Evolutionary conservation across 2,113 vertebrate genomes (phyloP).

Genomic region (Neolamprologus hecqui): DNA sequence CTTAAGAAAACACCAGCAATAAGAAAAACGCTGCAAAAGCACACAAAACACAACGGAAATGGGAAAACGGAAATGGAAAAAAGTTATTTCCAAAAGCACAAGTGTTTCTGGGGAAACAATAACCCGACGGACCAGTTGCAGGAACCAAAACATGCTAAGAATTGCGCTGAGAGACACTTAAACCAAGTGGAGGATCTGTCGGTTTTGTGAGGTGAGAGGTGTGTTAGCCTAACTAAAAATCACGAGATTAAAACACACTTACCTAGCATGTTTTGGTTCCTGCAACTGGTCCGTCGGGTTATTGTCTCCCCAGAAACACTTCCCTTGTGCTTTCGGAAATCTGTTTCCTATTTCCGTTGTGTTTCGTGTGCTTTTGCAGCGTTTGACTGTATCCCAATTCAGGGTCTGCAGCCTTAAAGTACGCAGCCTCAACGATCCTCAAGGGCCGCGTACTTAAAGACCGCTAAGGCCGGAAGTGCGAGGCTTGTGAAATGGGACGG

Average conservation of each 20-base stretch:
- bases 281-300: no score
- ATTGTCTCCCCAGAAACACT: neutral
- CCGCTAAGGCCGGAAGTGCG: no score
- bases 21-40: neutral
- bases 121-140: neutral
- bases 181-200: neutral
- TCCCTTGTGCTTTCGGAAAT: neutral
- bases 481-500: no score
- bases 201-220: neutral
- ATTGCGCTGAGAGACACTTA: neutral
- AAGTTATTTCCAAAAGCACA: neutral
- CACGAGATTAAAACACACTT: neutral
- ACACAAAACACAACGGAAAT: neutral
- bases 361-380: neutral
- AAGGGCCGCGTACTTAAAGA: no score
- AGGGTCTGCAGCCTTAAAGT: no score
- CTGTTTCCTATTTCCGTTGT: neutral
- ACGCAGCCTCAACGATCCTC: no score
- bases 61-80: accelerated
- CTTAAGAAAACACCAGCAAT: neutral
- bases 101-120: neutral
- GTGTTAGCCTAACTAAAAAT: neutral
- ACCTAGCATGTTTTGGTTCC: no score
- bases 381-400: neutral
- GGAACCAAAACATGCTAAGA: neutral